A percentile compares a stretch with the other conserved stretches of the same genome.
phyloP scores from a whole-genome alignment of 2,113 vertebrate genomes.

The Peucedramus taeniatus region DNA sequence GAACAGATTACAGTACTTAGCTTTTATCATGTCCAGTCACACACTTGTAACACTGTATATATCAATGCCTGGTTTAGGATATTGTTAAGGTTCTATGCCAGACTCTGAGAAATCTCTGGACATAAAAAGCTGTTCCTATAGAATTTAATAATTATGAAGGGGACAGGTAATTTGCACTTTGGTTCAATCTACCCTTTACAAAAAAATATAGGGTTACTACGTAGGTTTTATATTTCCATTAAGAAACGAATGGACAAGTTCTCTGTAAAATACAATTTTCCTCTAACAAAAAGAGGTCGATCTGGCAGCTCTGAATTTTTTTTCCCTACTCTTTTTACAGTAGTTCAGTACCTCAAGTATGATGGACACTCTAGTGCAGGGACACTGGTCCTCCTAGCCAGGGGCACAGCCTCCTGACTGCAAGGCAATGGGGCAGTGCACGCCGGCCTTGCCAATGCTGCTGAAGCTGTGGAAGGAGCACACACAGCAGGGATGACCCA shows the following conservation, averaged over 20 bases:
- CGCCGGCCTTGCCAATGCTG: fast-evolving
- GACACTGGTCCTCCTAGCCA: neutral
- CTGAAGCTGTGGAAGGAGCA: neutral
- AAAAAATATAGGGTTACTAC: neutral
- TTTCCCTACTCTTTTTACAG: neutral
- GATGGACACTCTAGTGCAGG: neutral
- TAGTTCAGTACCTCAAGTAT: neutral
- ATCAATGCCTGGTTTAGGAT: conserved; percentile 5
- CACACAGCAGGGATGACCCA: neutral
- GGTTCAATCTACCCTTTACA: neutral
- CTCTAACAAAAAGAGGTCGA: neutral
- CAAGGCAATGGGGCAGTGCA: neutral
- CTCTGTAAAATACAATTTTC: neutral
- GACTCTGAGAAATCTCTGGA: neutral
- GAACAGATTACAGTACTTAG: conserved; percentile 46
- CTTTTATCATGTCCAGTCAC: conserved; percentile 2
- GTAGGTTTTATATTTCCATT: neutral
- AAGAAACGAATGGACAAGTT: neutral
- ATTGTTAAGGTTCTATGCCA: neutral
- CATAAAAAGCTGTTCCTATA: neutral
- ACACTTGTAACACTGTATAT: neutral
- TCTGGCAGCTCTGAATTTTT: neutral
- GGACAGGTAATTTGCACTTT: neutral
- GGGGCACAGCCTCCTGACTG: neutral
- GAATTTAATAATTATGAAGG: neutral